phyloP scores from a whole-genome alignment of 2,888 invertebrate genomes.

The Cryptops parisi region DNA sequence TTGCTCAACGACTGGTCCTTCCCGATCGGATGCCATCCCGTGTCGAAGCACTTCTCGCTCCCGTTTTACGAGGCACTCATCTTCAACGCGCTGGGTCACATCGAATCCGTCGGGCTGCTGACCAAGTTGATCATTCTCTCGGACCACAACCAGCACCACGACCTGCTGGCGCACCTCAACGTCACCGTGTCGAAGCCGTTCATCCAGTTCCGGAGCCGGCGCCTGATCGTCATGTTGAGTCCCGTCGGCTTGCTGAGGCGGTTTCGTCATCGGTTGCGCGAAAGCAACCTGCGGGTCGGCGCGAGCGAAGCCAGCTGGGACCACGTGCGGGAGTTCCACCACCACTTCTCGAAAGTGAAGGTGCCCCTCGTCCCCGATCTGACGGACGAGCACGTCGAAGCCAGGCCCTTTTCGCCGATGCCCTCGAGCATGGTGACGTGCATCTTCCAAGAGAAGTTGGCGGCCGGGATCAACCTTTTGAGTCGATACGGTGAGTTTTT shows the following conservation, averaged over 20 bases:
- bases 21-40: conserved; percentile 1
- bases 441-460: neutral
- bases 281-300: neutral
- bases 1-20: conserved; percentile 1
- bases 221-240: neutral
- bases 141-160: neutral
- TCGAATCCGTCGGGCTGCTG: neutral
- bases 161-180: neutral
- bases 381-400: neutral
- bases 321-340: neutral
- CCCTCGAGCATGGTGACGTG: neutral
- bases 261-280: neutral
- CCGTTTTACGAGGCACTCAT: neutral
- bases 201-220: neutral
- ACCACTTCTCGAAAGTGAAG: too few relatives aligned
- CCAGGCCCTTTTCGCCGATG: neutral
- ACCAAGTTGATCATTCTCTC: neutral
- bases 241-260: neutral
- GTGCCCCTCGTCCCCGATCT: neutral
- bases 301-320: neutral
- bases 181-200: neutral
- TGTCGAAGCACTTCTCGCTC: neutral
- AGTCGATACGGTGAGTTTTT: too few relatives aligned
- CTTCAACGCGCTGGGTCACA: neutral
- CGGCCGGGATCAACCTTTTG: neutral